Base-by-base conservation (phyloP, 1,140 invertebrate genomes). In the Samia ricini region DNA sequence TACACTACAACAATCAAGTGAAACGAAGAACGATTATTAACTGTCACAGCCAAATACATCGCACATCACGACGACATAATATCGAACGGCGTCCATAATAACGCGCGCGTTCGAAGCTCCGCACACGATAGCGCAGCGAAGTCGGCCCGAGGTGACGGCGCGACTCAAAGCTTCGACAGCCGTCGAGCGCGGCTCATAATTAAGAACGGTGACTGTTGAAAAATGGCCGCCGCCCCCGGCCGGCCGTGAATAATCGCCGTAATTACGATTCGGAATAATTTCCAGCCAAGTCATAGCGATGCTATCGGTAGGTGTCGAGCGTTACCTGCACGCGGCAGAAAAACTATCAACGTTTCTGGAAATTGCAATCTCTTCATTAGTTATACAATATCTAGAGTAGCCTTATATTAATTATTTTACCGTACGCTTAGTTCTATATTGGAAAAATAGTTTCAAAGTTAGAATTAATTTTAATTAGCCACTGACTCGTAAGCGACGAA, bases 171-270 rank as follows among this genome's bases (percentile, higher is more conserved):
- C 84, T 86, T 89, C 85, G 87, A 88, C 87, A 88, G 84, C 65
- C 85, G 83, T 88, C 87, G 85, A 85, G 69, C 79, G 74, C 76
- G 79, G 81, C 77, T 88, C 85, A 88, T 90, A 90, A 88, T 90
- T 90, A 90, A 90, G 87, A 90, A 90, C 83, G 82, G 88, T 90
- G 88, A 90, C 88, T 90, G 88, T 90, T 90, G 87, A 90, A 90
- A 90, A 90, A 90, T 88, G 85, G 83, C 84, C 70, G 85, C 88
- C 84, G 85, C 85, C 88, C 88, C 84, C 85, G 88, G 87, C 85
- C 84, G 79, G 83, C 88, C 88, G 85, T 90, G 88, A 90, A 90
- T 90, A 90, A 90, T 90, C 85, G 88, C 72, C 81, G 88, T 90
- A 90, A 90, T 90, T 90, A 90, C 85, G 81, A 90, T 86, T 90